Percentiles rank a stretch among this genome's conserved stretches.
These are phyloP conservation scores for Tympanuchus pallidicinctus DNA, from an alignment of 2,113 vertebrate genomes.

Conservation along the genomic window DNA sequence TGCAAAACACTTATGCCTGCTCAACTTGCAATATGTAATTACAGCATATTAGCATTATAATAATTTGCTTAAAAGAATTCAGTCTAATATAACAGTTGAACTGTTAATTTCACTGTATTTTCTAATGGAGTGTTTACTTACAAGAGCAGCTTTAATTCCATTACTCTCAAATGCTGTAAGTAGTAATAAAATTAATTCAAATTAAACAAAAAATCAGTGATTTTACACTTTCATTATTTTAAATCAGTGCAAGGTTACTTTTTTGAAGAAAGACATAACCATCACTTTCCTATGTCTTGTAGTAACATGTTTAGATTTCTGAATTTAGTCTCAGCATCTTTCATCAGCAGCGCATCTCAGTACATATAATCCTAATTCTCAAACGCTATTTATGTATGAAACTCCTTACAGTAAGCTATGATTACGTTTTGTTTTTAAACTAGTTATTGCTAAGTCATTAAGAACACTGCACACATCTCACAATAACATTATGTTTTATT, in stretches of 20 bases:
- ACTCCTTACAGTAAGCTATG: background rate
- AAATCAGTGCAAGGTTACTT: background rate
- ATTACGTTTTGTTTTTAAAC: background rate
- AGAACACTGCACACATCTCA: constrained; percentile 22
- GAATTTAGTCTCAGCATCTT: background rate
- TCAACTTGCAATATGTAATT: background rate
- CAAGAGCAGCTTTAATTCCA: background rate
- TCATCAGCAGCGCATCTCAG: background rate
- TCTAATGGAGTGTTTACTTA: background rate
- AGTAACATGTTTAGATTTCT: background rate
- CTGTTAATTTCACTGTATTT: background rate
- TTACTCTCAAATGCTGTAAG: background rate
- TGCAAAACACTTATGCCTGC: background rate
- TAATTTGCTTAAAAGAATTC: background rate
- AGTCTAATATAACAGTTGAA: background rate
- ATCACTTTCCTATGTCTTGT: background rate
- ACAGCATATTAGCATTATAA: background rate
- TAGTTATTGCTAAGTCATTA: background rate
- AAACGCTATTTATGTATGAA: background rate
- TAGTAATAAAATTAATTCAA: background rate
- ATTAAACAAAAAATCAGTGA: background rate
- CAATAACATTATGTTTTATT: constrained; percentile 79
- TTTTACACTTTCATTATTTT: background rate
- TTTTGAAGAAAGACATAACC: background rate
- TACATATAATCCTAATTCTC: background rate